Percentiles rank a stretch among this genome's conserved stretches.
Evolutionary conservation across 92 coral and sea anemone genomes (phyloP).

Genomic region (Chrysogorgia sp.): DNA sequence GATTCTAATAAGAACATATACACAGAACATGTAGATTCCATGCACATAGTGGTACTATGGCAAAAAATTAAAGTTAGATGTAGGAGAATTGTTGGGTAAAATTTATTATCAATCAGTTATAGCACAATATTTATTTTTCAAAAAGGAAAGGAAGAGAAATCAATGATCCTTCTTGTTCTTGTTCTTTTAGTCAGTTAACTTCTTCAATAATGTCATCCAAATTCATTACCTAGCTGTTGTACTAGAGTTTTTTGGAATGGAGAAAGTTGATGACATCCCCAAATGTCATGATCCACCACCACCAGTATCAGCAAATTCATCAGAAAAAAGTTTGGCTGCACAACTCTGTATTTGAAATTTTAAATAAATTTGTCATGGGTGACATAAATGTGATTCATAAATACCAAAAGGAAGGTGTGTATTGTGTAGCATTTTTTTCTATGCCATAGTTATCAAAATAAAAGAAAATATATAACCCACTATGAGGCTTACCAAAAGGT

Average conservation of each 20-base stretch:
- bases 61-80: no score
- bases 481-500: background rate
- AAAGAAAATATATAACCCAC: no score
- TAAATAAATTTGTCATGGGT: slow-evolving; percentile 3
- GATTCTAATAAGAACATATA: background rate
- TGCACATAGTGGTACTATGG: no score
- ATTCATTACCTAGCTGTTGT: slow-evolving; percentile 1
- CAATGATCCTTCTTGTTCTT: no score
- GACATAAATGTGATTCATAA: background rate
- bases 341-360: background rate
- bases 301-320: background rate
- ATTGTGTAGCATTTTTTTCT: background rate
- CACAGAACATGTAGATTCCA: background rate
- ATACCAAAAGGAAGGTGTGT: background rate
- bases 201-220: slow-evolving; percentile 2
- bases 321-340: slow-evolving; percentile 6
- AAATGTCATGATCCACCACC: background rate
- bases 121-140: no score
- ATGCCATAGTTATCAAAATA: no score
- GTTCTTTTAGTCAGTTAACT: background rate
- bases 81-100: no score
- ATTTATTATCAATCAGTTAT: no score
- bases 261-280: background rate
- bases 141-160: no score
- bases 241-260: slow-evolving; percentile 2